phyloP scores from a whole-genome alignment of 2,797 vertebrate species.

The Ara ararauna region DNA sequence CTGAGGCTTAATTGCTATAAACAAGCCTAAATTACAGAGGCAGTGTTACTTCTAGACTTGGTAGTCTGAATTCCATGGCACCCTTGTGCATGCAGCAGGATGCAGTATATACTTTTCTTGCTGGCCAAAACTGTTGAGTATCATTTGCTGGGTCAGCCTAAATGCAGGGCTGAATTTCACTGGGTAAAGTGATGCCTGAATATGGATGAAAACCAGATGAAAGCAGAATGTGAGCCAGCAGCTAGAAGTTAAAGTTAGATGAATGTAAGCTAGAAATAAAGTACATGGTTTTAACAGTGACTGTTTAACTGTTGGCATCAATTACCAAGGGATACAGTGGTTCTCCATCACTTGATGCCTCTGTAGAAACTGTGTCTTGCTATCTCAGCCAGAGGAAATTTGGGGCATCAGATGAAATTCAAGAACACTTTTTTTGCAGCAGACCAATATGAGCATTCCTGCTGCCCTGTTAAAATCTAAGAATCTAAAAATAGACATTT shows the following conservation, averaged over 20 bases:
- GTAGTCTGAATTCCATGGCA: background rate
- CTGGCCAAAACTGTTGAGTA: background rate
- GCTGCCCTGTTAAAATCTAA: background rate
- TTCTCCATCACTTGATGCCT: background rate
- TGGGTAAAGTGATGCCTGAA: background rate
- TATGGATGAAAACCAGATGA: constrained; percentile 44
- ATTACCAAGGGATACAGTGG: background rate
- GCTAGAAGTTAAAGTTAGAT: background rate
- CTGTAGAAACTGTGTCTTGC: background rate
- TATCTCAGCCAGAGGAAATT: background rate
- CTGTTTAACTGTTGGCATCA: background rate
- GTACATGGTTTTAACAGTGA: background rate
- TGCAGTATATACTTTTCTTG: background rate
- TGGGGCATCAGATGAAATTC: background rate
- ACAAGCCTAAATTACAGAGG: background rate
- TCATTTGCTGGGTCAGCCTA: background rate
- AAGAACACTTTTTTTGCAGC: background rate
- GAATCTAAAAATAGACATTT: background rate
- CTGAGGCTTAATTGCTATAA: background rate
- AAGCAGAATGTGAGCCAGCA: background rate
- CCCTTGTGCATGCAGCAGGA: background rate
- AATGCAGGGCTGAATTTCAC: background rate
- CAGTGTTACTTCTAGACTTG: background rate
- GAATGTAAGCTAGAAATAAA: background rate
- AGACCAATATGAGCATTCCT: background rate